These are phyloP conservation scores for Brachypodius melanocephalos DNA, from an alignment of 2,113 vertebrate species.

Conservation along the genomic window DNA sequence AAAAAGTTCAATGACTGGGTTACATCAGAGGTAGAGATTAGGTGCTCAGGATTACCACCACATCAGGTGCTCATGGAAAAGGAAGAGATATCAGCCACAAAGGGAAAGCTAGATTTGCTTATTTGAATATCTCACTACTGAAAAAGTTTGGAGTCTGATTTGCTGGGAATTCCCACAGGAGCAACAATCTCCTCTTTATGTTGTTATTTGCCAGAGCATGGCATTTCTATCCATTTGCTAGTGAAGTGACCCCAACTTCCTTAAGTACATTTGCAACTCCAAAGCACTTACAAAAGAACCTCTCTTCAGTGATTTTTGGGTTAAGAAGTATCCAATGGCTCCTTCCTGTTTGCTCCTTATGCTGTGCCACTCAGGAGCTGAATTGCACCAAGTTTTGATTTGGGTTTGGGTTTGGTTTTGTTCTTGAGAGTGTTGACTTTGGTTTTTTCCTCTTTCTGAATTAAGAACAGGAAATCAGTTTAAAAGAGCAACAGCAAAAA, in stretches of 20 bases:
- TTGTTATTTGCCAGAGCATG: accelerated
- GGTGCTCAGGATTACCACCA: not conserved
- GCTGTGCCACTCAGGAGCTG: not conserved
- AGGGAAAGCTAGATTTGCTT: not conserved
- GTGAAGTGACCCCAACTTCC: not conserved
- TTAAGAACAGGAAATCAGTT: not conserved
- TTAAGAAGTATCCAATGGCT: not conserved
- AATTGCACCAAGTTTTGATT: not conserved
- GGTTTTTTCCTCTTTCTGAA: not conserved
- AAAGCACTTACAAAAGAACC: not conserved
- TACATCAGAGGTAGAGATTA: not conserved
- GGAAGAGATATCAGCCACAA: not conserved
- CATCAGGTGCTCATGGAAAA: not conserved
- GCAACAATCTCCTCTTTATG: not conserved
- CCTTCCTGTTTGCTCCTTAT: not conserved
- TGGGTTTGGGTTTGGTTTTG: not conserved
- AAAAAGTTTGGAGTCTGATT: not conserved
- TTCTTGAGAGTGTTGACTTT: not conserved
- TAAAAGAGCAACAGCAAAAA: not conserved
- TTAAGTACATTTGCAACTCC: not conserved
- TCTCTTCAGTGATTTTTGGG: not conserved
- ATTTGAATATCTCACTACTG: not conserved
- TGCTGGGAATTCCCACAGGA: not conserved
- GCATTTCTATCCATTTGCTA: not conserved
- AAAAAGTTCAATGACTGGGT: not conserved